A percentile compares a stretch with the other conserved stretches of the same genome.
phyloP scores from a whole-genome alignment of 2,888 invertebrate genomes.

The Acanthococcus lagerstroemiae region DNA sequence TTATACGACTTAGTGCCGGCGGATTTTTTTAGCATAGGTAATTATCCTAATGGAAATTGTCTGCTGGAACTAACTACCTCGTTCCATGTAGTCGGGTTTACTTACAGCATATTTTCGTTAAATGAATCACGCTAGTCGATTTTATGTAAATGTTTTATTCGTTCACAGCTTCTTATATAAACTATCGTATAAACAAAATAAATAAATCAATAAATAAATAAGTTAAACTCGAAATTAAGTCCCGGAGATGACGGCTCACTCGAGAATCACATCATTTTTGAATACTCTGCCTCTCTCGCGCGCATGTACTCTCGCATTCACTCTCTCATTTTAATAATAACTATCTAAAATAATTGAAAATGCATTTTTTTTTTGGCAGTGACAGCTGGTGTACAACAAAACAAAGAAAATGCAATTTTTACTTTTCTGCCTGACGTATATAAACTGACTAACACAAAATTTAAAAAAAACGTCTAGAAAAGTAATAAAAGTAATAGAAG shows the following conservation, averaged over 20 bases:
- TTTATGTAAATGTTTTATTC: conserved; percentile 9
- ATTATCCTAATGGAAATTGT: too few species aligned
- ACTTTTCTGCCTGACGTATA: too few species aligned
- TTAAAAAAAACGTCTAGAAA: too few species aligned
- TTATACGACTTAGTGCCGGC: too few species aligned
- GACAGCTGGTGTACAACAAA: too few species aligned
- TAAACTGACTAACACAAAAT: too few species aligned
- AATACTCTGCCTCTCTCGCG: conserved; percentile 5
- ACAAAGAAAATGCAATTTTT: too few species aligned
- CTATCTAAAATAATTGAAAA: neutral
- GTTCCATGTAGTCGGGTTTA: neutral
- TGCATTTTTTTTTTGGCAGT: too few species aligned
- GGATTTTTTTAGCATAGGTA: too few species aligned
- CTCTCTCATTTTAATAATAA: neutral
- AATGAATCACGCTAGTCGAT: conserved; percentile 4
- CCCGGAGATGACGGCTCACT: neutral
- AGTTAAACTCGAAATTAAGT: neutral
- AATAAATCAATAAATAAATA: conserved; percentile 20
- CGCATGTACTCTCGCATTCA: neutral
- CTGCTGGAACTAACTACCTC: neutral
- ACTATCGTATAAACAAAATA: neutral
- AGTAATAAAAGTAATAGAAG: too few species aligned
- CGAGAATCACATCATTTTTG: conserved; percentile 10
- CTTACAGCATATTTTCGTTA: neutral
- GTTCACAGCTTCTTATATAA: conserved; percentile 20